phyloP scores from a whole-genome alignment of 2,797 vertebrate species.

The Coilia nasus region DNA sequence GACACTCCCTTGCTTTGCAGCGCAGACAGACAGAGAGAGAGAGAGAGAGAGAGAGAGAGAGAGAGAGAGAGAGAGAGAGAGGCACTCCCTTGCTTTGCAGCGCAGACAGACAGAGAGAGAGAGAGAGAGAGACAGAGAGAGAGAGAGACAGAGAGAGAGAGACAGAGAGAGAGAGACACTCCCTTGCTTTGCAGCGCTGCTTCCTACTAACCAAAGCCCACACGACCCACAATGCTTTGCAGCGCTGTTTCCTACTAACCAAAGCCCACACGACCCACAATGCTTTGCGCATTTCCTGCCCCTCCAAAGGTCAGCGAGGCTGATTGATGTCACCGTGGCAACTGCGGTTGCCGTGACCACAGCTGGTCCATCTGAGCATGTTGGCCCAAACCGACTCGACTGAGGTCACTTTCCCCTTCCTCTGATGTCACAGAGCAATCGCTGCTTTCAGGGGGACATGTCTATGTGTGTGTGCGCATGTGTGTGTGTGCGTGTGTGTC shows the following conservation, averaged over 20 bases:
- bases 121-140: too few species aligned
- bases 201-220: background rate
- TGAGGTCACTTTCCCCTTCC: conserved; percentile 26
- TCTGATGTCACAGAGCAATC: conserved; percentile 22
- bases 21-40: too few species aligned
- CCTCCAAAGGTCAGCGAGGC: conserved; percentile 37
- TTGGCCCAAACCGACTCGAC: background rate
- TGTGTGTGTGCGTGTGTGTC: conserved; percentile 8
- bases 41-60: too few species aligned
- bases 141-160: too few species aligned
- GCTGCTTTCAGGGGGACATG: background rate
- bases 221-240: background rate
- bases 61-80: too few species aligned
- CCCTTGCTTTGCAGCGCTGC: background rate
- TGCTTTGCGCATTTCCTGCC: background rate
- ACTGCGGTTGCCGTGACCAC: conserved; percentile 8
- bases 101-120: too few species aligned
- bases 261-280: conserved; percentile 15
- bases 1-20: too few species aligned
- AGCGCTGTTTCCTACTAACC: background rate
- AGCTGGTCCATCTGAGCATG: conserved; percentile 6
- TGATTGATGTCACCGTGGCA: conserved; percentile 21
- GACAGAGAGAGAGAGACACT: too few species aligned
- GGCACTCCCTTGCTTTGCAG: too few species aligned
- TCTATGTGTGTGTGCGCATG: background rate